Conservation (phyloP, 2,113 vertebrate genomes). For the Electrona antarctica region DNA sequence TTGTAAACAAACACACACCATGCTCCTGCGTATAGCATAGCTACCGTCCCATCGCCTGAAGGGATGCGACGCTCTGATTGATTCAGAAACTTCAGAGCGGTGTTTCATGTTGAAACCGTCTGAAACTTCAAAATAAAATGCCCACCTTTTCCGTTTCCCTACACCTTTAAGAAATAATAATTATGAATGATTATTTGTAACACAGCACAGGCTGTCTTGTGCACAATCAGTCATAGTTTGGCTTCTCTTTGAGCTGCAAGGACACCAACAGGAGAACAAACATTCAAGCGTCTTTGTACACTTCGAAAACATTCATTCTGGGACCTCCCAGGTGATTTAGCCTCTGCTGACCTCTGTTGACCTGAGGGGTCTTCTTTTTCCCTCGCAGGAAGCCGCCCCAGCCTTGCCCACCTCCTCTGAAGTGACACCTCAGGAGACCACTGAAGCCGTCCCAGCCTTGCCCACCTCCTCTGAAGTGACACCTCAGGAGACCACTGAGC, state of each 20-base stretch:
- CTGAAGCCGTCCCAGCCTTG: constrained; percentile 2
- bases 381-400: constrained; percentile 13
- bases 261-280: not conserved
- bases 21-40: too few relatives aligned
- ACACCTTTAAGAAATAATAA: too few relatives aligned
- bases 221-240: too few relatives aligned
- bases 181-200: too few relatives aligned
- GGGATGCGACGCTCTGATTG: too few relatives aligned
- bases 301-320: not conserved
- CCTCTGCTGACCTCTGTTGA: constrained; percentile 17
- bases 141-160: too few relatives aligned
- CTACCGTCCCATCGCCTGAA: too few relatives aligned
- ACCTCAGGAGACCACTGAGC: constrained; percentile 25
- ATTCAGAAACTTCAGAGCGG: too few relatives aligned
- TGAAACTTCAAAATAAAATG: too few relatives aligned
- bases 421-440: constrained; percentile 30
- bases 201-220: not conserved
- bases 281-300: not conserved
- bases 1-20: too few relatives aligned
- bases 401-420: not conserved
- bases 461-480: not conserved
- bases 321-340: not conserved
- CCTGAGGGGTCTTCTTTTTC: constrained; percentile 6
- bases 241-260: too few relatives aligned
- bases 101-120: too few relatives aligned